phyloP scores from a whole-genome alignment of 1,140 invertebrate genomes.

The Drosophila truncata region DNA sequence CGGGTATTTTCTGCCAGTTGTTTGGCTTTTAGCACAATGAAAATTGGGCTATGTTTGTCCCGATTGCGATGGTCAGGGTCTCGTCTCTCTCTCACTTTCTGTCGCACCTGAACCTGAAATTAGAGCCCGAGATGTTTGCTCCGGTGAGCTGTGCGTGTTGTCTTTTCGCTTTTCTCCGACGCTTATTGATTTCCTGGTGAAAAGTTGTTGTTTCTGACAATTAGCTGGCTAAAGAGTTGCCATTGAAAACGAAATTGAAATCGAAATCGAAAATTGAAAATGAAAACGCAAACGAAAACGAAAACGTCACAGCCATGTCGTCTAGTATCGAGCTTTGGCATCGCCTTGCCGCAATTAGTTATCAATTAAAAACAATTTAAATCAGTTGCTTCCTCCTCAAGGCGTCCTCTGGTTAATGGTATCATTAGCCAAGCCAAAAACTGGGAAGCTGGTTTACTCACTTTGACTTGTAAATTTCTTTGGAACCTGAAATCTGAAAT shows the following conservation, averaged over 20 bases:
- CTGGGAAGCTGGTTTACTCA: conserved; percentile 1
- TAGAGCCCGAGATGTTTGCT: not conserved
- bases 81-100: no score
- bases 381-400: conserved; percentile 38
- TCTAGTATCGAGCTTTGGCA: conserved; percentile 47
- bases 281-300: not conserved
- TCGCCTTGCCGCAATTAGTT: conserved; percentile 64
- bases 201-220: conserved; percentile 64
- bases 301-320: conserved; percentile 30
- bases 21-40: conserved; percentile 14
- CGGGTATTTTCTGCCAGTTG: conserved; percentile 6
- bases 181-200: conserved; percentile 71
- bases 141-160: conserved; percentile 6
- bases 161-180: conserved; percentile 7
- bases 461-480: not conserved
- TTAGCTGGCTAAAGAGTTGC: conserved; percentile 49
- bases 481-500: not conserved
- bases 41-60: conserved; percentile 16
- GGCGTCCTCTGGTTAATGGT: conserved; percentile 7
- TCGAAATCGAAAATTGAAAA: conserved; percentile 7
- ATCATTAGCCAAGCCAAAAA: conserved; percentile 12
- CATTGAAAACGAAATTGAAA: conserved; percentile 3
- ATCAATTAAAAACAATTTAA: conserved; percentile 73
- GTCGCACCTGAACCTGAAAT: not conserved
- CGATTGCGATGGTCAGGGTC: conserved; percentile 27